Conservation (phyloP, 2,113 vertebrate genomes). For the Hystrix cristata region DNA sequence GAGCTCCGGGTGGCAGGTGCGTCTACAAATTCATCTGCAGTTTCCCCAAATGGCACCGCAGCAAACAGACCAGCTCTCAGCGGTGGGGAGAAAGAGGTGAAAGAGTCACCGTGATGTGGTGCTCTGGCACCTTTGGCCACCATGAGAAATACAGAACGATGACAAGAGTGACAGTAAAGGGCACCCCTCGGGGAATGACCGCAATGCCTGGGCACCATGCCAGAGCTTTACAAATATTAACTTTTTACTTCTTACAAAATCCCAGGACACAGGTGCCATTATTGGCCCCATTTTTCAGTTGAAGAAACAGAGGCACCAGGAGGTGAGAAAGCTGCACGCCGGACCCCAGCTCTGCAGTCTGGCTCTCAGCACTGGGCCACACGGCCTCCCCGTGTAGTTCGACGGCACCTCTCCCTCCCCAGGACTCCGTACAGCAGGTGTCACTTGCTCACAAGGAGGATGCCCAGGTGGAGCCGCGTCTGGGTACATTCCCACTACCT, state of each 20-base stretch:
- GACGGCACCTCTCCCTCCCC: not conserved
- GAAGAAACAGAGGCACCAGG: not conserved
- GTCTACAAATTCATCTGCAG: rapidly evolving
- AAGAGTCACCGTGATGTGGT: rapidly evolving
- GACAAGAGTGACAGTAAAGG: rapidly evolving
- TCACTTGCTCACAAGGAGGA: not conserved
- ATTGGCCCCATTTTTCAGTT: not conserved
- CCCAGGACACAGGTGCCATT: not conserved
- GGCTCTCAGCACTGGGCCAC: not conserved
- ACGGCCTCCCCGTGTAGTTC: not conserved
- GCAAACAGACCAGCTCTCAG: not conserved
- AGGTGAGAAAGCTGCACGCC: not conserved
- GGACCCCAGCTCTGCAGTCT: not conserved
- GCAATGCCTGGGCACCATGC: rapidly evolving
- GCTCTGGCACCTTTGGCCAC: rapidly evolving
- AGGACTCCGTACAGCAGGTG: rapidly evolving
- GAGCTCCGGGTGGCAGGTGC: rapidly evolving
- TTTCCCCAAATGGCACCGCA: rapidly evolving
- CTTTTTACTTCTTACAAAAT: not conserved
- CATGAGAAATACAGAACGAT: rapidly evolving
- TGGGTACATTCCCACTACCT: not conserved
- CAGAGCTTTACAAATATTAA: not conserved
- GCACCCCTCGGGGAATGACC: rapidly evolving
- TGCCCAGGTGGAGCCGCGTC: not conserved
- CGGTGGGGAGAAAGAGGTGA: rapidly evolving